phyloP scores from a whole-genome alignment of 2,797 vertebrate species.

The Lophotriccus pileatus region DNA sequence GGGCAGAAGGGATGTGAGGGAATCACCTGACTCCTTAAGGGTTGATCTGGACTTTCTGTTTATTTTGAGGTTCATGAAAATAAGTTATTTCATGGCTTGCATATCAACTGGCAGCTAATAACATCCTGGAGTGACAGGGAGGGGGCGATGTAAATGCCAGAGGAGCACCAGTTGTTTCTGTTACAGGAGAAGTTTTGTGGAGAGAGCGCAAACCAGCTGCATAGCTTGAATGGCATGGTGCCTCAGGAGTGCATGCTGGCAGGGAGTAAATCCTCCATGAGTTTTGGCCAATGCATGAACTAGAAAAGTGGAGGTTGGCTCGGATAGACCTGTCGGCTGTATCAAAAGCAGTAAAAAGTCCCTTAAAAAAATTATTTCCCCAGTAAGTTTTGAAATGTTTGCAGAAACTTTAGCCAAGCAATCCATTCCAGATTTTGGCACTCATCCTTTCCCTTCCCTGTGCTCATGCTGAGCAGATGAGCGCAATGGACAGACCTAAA shows the following conservation, averaged over 20 bases:
- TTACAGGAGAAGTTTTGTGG: not conserved
- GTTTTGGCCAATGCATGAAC: not conserved
- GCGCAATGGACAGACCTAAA: conserved; percentile 47
- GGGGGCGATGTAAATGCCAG: accelerated
- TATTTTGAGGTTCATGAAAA: not conserved
- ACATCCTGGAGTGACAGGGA: not conserved
- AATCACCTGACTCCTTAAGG: not conserved
- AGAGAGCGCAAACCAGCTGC: not conserved
- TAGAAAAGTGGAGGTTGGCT: not conserved
- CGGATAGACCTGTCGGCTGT: not conserved
- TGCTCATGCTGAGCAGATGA: conserved; percentile 59
- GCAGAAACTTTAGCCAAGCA: conserved; percentile 3
- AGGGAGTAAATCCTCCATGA: not conserved
- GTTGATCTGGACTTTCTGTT: not conserved
- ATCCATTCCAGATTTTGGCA: conserved; percentile 56
- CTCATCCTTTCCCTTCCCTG: not conserved
- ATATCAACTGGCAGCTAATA: not conserved
- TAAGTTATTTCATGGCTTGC: not conserved
- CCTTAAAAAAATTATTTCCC: not conserved
- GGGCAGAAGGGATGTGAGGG: not conserved
- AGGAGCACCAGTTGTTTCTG: not conserved
- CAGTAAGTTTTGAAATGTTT: not conserved
- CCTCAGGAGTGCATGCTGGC: not conserved
- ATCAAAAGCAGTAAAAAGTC: not conserved
- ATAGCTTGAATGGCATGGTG: not conserved